Evolutionary conservation across 2,797 vertebrate genomes (phyloP), one percentile per base, ranked within the genome.

Genomic region (Pangasius sanitwongsei): DNA sequence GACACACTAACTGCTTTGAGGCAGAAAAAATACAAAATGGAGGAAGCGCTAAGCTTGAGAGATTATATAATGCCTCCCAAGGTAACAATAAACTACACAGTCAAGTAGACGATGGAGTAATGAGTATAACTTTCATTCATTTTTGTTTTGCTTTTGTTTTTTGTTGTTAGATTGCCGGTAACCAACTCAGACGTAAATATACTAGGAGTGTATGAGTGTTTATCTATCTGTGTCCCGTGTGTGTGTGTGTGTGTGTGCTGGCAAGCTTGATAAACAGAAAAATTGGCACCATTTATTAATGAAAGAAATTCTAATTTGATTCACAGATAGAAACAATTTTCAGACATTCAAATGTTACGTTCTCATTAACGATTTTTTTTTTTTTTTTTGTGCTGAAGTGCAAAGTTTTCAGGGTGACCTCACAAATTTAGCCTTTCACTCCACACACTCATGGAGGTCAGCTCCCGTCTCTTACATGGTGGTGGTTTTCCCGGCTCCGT

Each of bases 401-500:
- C 15, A 16, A 16, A 57, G 55, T 57, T 16, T 57, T 57, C 12
- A 65, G 25, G 28, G 63, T 23, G 13, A 78, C 18, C 41, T 44
- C 48, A 15, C 57, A 37, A 9, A 41, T 72, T 0, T 75, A 50
- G 12, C 74, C 74, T 50, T 78, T 53, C 28, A 34, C 37, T 83
- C 13, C 59, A n/a, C 80, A 6, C 37, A 16, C 6, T 83, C 20
- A 5, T 41, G 20, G 55, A 82, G 34, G 3, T 82, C 37, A 48
- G 23, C 15, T 25, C 16, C 41, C 44, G 0, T 53, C 9, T 53
- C 96, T 81, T 95, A 99, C 98, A 99, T 99, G 83, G 98, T 98
- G 2, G 98, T 99, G 6, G 98, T 99, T 95, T 99, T 99, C 81
- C 98, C 98, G 0, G 98, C 98, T 93, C 98, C 98, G 0, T 99